phyloP scores from a whole-genome alignment of 1,140 invertebrate genomes.

The Drosophila watanabei region DNA sequence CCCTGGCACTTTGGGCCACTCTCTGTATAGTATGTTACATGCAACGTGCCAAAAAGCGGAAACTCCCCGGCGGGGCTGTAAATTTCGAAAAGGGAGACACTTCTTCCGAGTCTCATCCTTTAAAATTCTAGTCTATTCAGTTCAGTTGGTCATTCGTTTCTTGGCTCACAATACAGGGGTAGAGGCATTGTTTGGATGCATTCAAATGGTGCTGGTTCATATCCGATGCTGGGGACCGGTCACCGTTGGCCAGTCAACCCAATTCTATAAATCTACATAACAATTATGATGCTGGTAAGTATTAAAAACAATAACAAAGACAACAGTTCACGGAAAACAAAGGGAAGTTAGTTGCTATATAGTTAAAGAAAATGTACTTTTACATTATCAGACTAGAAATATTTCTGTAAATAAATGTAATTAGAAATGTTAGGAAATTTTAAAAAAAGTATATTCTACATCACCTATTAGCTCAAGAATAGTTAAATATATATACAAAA shows the following conservation, averaged over 20 bases:
- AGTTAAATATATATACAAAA: background rate
- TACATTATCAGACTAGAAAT: too few relatives aligned
- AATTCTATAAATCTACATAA: slow-evolving; percentile 80
- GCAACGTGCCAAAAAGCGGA: slow-evolving; percentile 47
- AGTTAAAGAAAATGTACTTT: background rate
- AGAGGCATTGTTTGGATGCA: slow-evolving; percentile 31
- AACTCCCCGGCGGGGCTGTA: slow-evolving; percentile 14
- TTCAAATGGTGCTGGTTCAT: slow-evolving; percentile 40
- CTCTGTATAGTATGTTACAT: background rate
- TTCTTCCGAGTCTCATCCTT: slow-evolving; percentile 26
- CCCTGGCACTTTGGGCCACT: slow-evolving; percentile 54
- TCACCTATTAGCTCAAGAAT: background rate
- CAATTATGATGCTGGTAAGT: slow-evolving; percentile 75
- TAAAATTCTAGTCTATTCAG: slow-evolving; percentile 44
- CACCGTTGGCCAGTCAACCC: slow-evolving; percentile 53
- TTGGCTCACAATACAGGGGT: slow-evolving; percentile 27
- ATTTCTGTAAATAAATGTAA: background rate
- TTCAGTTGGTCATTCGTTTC: slow-evolving; percentile 53
- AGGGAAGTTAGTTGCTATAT: background rate
- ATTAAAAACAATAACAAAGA: slow-evolving; percentile 72
- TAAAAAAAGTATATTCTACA: too few relatives aligned
- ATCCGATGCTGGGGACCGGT: slow-evolving; percentile 55
- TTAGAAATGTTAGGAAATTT: background rate
- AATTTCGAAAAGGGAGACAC: slow-evolving; percentile 26
- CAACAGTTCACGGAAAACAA: background rate